Evolutionary conservation across 2,797 vertebrate genomes (phyloP).

Genomic region (Chrysolophus pictus): DNA sequence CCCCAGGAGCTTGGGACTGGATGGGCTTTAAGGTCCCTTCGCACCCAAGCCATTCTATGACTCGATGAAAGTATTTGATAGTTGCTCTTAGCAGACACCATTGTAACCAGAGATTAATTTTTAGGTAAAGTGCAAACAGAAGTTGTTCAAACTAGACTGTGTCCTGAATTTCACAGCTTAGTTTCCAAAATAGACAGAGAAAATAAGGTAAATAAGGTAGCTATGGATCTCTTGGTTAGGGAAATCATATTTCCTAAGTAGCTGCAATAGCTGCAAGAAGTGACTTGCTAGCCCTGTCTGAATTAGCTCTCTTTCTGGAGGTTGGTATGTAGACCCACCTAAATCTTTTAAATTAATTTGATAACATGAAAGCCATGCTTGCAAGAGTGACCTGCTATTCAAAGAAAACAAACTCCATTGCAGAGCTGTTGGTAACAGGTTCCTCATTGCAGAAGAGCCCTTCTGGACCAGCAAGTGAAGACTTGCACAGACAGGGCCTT

Average conservation of each 20-base stretch:
- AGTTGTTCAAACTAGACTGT: neutral
- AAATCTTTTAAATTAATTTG: constrained; percentile 2
- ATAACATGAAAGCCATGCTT: neutral
- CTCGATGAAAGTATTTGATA: neutral
- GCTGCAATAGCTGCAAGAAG: neutral
- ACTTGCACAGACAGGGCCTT: neutral
- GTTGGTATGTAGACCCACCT: neutral
- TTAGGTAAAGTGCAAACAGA: neutral
- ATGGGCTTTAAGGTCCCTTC: neutral
- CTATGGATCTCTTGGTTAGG: neutral
- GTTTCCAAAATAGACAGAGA: neutral
- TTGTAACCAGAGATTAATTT: neutral
- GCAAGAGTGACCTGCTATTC: neutral
- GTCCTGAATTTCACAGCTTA: neutral
- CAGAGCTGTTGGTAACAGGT: neutral
- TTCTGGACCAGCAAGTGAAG: neutral
- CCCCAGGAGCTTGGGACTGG: neutral
- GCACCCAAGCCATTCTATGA: neutral
- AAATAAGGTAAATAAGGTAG: neutral
- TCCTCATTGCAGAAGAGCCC: neutral
- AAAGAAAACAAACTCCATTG: neutral
- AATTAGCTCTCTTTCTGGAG: neutral
- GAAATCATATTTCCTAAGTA: neutral
- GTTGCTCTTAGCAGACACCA: neutral
- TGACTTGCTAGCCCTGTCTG: neutral